Conservation (phyloP, 2,113 vertebrate species). For the Macquaria ambigua region DNA sequence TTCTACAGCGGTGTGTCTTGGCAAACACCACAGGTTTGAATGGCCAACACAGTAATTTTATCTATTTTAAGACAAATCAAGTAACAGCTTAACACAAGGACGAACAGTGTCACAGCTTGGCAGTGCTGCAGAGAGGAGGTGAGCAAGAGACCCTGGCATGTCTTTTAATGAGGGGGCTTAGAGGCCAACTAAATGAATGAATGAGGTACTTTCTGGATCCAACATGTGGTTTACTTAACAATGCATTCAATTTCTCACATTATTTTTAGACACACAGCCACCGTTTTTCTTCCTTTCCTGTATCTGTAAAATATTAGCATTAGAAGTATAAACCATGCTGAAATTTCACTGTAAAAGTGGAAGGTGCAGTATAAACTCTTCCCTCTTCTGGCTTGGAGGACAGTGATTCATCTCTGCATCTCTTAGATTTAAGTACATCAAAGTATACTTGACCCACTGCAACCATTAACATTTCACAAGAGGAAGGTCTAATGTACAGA, state of each 20-base stretch:
- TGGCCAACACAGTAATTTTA: conserved; percentile 30
- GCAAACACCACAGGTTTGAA: conserved; percentile 29
- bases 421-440: conserved; percentile 26
- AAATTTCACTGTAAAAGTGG: neutral
- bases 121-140: conserved; percentile 24
- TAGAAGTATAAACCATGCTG: neutral
- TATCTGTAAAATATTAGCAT: neutral
- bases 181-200: conserved; percentile 24
- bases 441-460: conserved; percentile 18
- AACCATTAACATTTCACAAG: neutral
- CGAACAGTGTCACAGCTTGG: conserved; percentile 39
- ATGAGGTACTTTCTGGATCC: conserved; percentile 10
- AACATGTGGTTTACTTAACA: conserved; percentile 20
- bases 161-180: conserved; percentile 30
- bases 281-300: neutral
- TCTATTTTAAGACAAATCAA: conserved; percentile 59
- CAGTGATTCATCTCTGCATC: conserved; percentile 15
- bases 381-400: conserved; percentile 24
- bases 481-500: conserved; percentile 12
- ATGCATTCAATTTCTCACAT: neutral
- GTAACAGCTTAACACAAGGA: conserved; percentile 51
- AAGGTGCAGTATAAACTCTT: neutral
- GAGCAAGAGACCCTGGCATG: conserved; percentile 30
- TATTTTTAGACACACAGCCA: neutral
- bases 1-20: conserved; percentile 29